A percentile compares a stretch with the other conserved stretches of the same genome.
phyloP scores from a whole-genome alignment of 1,140 invertebrate species.

The Solen grandis region DNA sequence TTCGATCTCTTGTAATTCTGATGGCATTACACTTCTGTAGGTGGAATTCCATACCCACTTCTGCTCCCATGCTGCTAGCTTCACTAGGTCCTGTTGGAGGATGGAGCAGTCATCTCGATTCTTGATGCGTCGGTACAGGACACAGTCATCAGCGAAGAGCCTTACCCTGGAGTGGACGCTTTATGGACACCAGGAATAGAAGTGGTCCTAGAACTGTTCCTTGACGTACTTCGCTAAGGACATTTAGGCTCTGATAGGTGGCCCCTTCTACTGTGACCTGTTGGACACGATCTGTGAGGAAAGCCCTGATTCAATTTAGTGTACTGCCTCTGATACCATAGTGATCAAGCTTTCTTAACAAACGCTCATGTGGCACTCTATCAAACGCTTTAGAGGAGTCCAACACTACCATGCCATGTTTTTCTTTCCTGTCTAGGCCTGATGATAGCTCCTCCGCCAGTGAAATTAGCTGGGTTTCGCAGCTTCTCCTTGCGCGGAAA shows the following conservation, averaged over 20 bases:
- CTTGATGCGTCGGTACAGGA: constrained; percentile 25
- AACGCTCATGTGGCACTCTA: constrained; percentile 16
- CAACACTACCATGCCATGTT: constrained; percentile 6
- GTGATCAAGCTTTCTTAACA: constrained; percentile 51
- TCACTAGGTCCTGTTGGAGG: constrained; percentile 29
- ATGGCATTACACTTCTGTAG: constrained; percentile 5
- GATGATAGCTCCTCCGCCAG: constrained; percentile 31
- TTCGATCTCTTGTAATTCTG: not conserved
- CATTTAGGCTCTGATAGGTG: constrained; percentile 4
- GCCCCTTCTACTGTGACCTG: constrained; percentile 38
- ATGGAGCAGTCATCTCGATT: constrained; percentile 12
- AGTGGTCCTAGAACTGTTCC: constrained; percentile 44
- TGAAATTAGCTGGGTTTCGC: constrained; percentile 44
- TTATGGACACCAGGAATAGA: constrained; percentile 41
- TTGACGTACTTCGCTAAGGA: constrained; percentile 54
- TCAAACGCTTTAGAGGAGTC: constrained; percentile 41
- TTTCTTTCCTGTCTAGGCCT: not conserved
- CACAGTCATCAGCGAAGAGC: constrained; percentile 44
- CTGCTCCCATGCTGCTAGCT: not conserved
- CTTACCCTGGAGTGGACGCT: constrained; percentile 42
- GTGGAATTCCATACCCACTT: constrained; percentile 13
- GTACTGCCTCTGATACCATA: constrained; percentile 38
- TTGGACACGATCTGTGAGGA: constrained; percentile 34
- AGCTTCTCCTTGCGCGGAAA: constrained; percentile 25
- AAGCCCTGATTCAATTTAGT: constrained; percentile 31